Conservation (phyloP, 2,797 vertebrate species). For the Gorsachius magnificus region DNA sequence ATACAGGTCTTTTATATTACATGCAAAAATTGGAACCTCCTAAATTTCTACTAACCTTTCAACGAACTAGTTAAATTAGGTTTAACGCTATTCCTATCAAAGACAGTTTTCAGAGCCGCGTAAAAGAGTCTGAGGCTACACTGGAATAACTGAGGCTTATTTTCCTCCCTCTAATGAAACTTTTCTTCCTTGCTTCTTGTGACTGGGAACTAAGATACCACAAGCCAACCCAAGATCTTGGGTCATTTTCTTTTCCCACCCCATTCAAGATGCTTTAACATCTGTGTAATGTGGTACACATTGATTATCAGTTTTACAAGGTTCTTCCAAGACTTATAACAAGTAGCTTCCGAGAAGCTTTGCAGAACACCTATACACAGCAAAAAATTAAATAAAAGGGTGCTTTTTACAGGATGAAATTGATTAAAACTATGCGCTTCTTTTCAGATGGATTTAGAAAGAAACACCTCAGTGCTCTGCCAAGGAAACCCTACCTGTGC, state of each 20-base stretch:
- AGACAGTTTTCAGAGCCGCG: background rate
- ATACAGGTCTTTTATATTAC: background rate
- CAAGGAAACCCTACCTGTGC: background rate
- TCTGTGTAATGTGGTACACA: background rate
- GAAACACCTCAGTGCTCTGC: background rate
- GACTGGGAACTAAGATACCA: background rate
- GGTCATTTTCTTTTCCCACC: background rate
- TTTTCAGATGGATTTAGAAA: background rate
- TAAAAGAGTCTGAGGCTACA: background rate
- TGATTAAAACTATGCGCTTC: background rate
- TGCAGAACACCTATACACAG: background rate
- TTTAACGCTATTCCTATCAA: background rate
- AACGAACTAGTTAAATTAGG: background rate
- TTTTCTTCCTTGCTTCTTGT: background rate
- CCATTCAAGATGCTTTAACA: background rate
- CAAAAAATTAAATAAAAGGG: background rate
- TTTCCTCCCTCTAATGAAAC: background rate
- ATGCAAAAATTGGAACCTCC: background rate
- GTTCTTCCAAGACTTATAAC: background rate
- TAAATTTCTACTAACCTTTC: background rate
- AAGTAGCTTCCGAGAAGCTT: background rate
- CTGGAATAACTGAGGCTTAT: background rate
- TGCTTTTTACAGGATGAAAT: background rate
- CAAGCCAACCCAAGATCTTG: fast-evolving
- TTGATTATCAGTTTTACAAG: background rate